Evolutionary conservation across 92 coral and sea anemone species (phyloP), one percentile per base, ranked within the genome.

Genomic region (Phenganax subtilis): DNA sequence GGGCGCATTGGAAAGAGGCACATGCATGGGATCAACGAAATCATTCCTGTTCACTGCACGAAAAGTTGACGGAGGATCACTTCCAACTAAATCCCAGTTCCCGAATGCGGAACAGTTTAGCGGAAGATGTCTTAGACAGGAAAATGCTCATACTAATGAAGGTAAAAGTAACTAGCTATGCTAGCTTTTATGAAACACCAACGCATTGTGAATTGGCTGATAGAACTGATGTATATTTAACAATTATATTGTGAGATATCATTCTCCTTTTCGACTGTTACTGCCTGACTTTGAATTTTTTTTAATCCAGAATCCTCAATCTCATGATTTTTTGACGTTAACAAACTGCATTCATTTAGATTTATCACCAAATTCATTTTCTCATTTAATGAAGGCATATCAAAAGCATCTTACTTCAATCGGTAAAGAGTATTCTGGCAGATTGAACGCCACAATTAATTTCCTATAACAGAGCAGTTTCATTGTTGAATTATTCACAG

Each of bases 51-150:
- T 84, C 51, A 10, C 9, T 85, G 4, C 86, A 88, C 65, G 84
- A 88, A 47, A 85, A 85, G 75, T 71, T 88, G 69, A 88, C 82
- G 9, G 86, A 81, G 25, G 62, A 82, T 8, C 91, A 88, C 82
- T 88, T 88, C 47, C 15, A 75, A 9, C 77, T 88, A 2, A 82
- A 80, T 52, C 86, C 88, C 3, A 85, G 83, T 51, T 54, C 57
- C 1, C 70, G 54, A 56, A 85, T 88, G 90, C 54, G 90, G 15
- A 88, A 88, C 75, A 81, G 65, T 6, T 75, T 88, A 12, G 90
- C 90, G 0, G 88, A 88, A 52, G 86, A 88, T 54, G 88, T 88
- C 3, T 82, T 87, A 6, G 88, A 87, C 83, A 53, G 60, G n/a
- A 72, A 54, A 44, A 87, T 87, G 90, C 77, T 54, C 5, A 63